These are phyloP conservation scores for Tapirus indicus DNA, from an alignment of 2,797 vertebrate genomes.

Conservation along the genomic window DNA sequence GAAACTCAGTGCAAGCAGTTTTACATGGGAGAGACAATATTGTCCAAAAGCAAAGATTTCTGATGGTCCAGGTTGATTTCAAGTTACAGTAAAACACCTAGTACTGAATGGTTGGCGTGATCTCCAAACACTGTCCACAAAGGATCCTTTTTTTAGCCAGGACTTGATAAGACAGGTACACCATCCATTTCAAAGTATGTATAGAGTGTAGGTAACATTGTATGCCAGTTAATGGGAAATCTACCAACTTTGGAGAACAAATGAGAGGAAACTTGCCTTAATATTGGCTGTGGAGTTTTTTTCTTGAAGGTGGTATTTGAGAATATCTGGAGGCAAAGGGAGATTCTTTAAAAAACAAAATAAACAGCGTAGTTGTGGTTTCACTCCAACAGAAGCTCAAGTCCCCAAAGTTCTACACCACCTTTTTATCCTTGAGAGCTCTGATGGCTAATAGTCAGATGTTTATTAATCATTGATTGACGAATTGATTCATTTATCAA, in stretches of 20 bases:
- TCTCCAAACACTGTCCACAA: neutral
- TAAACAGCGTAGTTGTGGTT: neutral
- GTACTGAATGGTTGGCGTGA: neutral
- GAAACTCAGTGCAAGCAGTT: neutral
- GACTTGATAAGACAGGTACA: neutral
- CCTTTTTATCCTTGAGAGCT: neutral
- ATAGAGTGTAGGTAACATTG: neutral
- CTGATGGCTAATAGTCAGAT: neutral
- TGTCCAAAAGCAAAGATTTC: neutral
- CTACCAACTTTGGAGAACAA: neutral
- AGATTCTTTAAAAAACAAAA: neutral
- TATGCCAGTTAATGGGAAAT: neutral
- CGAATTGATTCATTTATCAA: conserved; percentile 18
- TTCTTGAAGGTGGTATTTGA: neutral
- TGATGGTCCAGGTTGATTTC: neutral
- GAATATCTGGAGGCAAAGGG: conserved; percentile 13
- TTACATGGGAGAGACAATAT: neutral
- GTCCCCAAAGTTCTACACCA: neutral
- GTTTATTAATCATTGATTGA: neutral
- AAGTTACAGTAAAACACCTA: neutral
- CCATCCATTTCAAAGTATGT: neutral
- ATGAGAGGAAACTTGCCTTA: neutral
- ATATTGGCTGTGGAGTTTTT: neutral
- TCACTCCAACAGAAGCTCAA: neutral
- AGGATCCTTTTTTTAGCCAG: neutral